phyloP scores from a whole-genome alignment of 2,888 invertebrate species.

The Sisyra nigra region DNA sequence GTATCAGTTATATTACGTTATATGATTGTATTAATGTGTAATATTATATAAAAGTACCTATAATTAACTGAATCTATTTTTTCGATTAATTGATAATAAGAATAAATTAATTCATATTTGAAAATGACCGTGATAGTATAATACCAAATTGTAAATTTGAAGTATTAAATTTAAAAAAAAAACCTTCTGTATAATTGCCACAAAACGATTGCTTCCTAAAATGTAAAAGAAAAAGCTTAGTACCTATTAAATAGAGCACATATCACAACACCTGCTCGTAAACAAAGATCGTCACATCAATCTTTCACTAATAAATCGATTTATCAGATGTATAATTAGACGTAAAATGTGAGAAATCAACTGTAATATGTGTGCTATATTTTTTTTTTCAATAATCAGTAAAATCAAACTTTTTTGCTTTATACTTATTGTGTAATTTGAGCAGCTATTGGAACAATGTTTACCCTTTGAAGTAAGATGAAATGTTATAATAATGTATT shows the following conservation, averaged over 20 bases:
- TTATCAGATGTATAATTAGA: neutral
- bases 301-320: no score
- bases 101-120: slow-evolving; percentile 4
- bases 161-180: slow-evolving; percentile 7
- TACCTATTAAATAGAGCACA: slow-evolving; percentile 7
- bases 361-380: no score
- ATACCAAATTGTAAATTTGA: slow-evolving; percentile 9
- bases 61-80: neutral
- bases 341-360: neutral
- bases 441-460: no score
- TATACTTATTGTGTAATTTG: no score
- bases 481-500: no score
- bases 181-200: slow-evolving; percentile 5
- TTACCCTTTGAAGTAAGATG: no score
- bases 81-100: neutral
- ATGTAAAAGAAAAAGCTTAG: neutral
- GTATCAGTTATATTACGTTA: neutral
- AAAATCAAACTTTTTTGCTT: no score
- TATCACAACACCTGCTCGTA: slow-evolving; percentile 3
- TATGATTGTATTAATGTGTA: neutral
- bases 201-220: slow-evolving; percentile 8
- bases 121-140: slow-evolving; percentile 8
- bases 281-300: neutral
- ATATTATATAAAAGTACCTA: neutral
- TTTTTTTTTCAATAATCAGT: no score